Evolutionary conservation across 2,797 vertebrate genomes (phyloP), one percentile per base, ranked within the genome.

Genomic region (Bucorvus abyssinicus): DNA sequence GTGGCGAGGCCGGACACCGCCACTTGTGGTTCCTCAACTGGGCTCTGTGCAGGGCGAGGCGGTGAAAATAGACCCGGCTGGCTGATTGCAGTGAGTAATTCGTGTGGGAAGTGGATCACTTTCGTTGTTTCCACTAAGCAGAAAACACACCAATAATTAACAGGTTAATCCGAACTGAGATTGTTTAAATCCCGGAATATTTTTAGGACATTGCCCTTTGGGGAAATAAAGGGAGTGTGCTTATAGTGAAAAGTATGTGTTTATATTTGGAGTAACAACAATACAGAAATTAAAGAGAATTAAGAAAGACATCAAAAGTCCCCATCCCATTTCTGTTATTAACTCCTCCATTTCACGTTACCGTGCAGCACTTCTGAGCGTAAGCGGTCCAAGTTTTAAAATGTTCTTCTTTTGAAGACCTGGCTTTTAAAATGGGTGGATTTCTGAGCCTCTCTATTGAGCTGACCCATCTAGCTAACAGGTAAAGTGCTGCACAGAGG

Each of bases 251-350:
- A 96, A 95, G 78, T 87, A 89, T 92, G 86, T 75, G 89, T 95
- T 93, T 94, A 38, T 94, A 88, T 97, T 94, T 97, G 82, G 89
- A 76, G 77, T 95, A 95, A 95, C 61, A 96, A 82, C 89, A 96
- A 95, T 91, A 64, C 87, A 86, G 93, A 94, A 94, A 94, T 97
- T 93, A 93, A 95, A 95, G 91, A 79, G 93, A 94, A 93, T 94
- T 84, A 93, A 86, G 92, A 67, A 89, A 89, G 81, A 95, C 93
- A 95, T 95, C 93, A 97, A 95, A 96, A 96, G 94, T 90, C 89
- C 77, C 88, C 68, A 57, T 94, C 77, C 83, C 52, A 5, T 91
- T 80, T 77, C 82, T 91, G 83, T 59, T 88, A 76, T 94, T 96
- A 96, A 96, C 88, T 93, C 85, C 85, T 90, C 83, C 84, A 44